A percentile compares a stretch with the other conserved stretches of the same genome.
Conservation (phyloP, 1,140 invertebrate species). For the Tribolium madens region DNA sequence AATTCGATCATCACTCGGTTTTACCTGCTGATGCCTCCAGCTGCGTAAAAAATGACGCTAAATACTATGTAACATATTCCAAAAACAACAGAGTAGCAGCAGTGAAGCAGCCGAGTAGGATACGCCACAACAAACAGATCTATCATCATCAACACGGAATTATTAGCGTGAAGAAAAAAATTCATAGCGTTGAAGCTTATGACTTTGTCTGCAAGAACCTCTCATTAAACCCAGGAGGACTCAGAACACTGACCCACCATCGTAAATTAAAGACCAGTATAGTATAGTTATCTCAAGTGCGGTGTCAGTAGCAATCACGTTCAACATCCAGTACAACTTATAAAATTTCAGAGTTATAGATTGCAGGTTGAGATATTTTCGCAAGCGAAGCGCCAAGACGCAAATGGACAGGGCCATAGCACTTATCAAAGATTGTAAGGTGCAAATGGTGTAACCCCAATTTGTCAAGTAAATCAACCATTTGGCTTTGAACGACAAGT, state of each 20-base stretch:
- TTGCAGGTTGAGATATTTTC: constrained; percentile 55
- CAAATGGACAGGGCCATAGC: constrained; percentile 62
- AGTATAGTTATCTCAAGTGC: constrained; percentile 74
- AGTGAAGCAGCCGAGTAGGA: constrained; percentile 77
- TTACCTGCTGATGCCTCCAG: constrained; percentile 77
- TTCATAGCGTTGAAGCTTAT: constrained; percentile 73
- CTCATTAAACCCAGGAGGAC: not conserved
- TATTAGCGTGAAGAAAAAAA: constrained; percentile 79
- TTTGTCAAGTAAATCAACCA: constrained; percentile 84
- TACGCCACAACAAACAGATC: constrained; percentile 79
- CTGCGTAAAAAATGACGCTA: constrained; percentile 76
- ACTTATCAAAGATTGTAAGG: constrained; percentile 67
- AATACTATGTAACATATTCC: constrained; percentile 77
- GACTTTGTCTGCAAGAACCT: constrained; percentile 53
- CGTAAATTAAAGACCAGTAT: constrained; percentile 75
- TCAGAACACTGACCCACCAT: constrained; percentile 65
- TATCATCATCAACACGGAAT: constrained; percentile 79
- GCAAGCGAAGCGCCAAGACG: constrained; percentile 64
- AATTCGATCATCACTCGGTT: constrained; percentile 51
- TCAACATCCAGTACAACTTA: constrained; percentile 74
- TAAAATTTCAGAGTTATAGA: constrained; percentile 65
- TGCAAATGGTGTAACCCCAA: constrained; percentile 75
- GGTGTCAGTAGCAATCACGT: constrained; percentile 71
- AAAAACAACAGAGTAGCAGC: constrained; percentile 77
- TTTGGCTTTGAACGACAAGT: constrained; percentile 57